Evolutionary conservation across 2,888 invertebrate genomes (phyloP), one percentile per base, ranked within the genome.

Genomic region (Brachynemurus nebulosus): DNA sequence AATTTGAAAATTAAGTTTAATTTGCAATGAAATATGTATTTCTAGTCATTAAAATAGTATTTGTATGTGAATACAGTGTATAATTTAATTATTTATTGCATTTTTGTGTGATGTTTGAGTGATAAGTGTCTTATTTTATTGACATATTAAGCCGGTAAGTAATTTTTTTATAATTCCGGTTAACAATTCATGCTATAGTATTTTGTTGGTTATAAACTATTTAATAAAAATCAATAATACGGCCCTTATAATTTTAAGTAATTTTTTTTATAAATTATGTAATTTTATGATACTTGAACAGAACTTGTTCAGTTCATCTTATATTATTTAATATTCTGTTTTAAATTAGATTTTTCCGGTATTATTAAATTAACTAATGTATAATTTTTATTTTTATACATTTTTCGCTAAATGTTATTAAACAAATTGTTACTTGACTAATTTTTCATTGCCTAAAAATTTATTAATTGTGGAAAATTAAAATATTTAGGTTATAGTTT

Each of bases 1-100:
- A 34, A 19, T 42, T 42, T 42, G 19, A 42, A 42, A 42, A 30
- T 33, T 33, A 17, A 16, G 11, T 14, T 17, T 16, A 17, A 21
- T n/a, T 16, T 43, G 19, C 17, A 12, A 21, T 12, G 27, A 36
- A 23, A 43, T 25, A 21, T 36, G 35, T 37, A 27, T 37, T 43
- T 43, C 37, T 43, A 35, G 37, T 43, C 43, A 37, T 36, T 36
- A 36, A 25, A 21, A 21, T 36, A 37, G 37, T 43, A 30, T 43
- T 36, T 20, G 12, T 21, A 14, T 14, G 20, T 25, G 16, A 25
- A 25, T 25, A 25, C 18, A 40, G 23, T 40, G 27, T 17, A 12
- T 19, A 14, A 16, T 23, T 34, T 19, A 20, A 14, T 8, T 11
- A 20, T 34, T 16, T 42, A 25, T 14, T 42, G 12, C 16, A 19